Conservation (phyloP, 2,113 vertebrate species). For the Trogon surrucura region DNA sequence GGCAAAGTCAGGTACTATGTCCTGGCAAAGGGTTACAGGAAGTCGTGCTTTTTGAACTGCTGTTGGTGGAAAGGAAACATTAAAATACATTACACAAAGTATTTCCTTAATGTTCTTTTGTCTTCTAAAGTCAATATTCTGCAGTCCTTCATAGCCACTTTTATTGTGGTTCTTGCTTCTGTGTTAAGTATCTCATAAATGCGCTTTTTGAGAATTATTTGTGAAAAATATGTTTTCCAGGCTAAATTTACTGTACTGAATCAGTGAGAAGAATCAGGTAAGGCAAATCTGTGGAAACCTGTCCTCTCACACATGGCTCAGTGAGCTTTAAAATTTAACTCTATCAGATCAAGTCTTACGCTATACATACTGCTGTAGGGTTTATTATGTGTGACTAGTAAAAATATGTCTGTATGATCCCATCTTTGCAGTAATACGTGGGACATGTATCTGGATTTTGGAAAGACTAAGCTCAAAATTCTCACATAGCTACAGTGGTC, state of each 20-base stretch:
- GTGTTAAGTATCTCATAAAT: neutral
- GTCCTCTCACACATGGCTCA: neutral
- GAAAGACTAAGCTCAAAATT: neutral
- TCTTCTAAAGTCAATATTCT: neutral
- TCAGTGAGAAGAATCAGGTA: neutral
- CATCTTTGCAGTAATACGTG: neutral
- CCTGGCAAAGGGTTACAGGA: neutral
- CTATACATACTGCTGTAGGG: neutral
- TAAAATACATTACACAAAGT: neutral
- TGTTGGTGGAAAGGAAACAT: neutral
- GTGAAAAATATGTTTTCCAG: neutral
- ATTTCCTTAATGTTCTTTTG: neutral
- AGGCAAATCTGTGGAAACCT: neutral
- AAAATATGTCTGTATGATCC: neutral
- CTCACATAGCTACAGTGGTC: neutral
- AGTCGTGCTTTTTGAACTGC: neutral
- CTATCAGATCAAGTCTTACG: neutral
- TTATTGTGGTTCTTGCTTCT: neutral
- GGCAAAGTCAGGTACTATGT: neutral
- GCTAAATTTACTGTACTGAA: neutral
- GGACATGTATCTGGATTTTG: neutral
- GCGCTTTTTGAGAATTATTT: neutral
- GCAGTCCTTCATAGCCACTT: neutral
- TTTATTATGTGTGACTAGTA: neutral
- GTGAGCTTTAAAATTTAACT: neutral